Conservation (phyloP, 1,140 invertebrate genomes). For the Heterodera carotae region DNA sequence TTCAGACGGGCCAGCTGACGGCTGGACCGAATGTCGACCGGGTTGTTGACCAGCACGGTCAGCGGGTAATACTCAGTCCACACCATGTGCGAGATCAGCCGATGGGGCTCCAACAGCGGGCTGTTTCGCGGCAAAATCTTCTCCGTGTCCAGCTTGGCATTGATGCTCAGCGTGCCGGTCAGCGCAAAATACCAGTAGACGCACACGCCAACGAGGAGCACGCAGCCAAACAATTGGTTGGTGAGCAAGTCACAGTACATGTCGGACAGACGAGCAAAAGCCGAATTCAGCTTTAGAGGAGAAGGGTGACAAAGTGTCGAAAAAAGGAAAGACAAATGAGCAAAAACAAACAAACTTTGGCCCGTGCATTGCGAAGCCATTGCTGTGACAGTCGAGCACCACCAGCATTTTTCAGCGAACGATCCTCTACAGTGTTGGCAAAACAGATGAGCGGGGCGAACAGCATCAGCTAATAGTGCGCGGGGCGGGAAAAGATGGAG, state of each 20-base stretch:
- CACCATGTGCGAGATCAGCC: conserved; percentile 54
- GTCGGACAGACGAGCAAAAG: conserved; percentile 18
- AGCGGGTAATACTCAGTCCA: conserved; percentile 65
- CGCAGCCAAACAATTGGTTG: conserved; percentile 15
- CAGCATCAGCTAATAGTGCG: conserved; percentile 48
- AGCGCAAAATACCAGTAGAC: conserved; percentile 61
- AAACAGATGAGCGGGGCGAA: conserved; percentile 59
- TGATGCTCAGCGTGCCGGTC: conserved; percentile 45
- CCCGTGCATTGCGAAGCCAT: neutral
- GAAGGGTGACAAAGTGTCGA: too few relatives aligned
- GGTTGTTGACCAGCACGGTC: conserved; percentile 61
- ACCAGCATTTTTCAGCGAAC: conserved; percentile 23
- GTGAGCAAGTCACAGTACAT: conserved; percentile 35
- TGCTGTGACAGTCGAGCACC: neutral
- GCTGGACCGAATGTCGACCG: conserved; percentile 49
- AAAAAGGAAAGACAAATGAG: too few relatives aligned
- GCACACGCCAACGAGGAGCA: conserved; percentile 31
- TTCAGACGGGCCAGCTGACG: conserved; percentile 35
- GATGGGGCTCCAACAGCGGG: conserved; percentile 54
- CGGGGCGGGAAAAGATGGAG: too few relatives aligned
- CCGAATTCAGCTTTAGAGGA: neutral
- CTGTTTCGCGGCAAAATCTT: conserved; percentile 58
- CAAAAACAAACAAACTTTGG: conserved; percentile 6
- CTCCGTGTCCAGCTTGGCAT: conserved; percentile 41
- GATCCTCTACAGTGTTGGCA: conserved; percentile 38